phyloP scores from a whole-genome alignment of 1,140 invertebrate species.

The Trinorchestia longiramus region DNA sequence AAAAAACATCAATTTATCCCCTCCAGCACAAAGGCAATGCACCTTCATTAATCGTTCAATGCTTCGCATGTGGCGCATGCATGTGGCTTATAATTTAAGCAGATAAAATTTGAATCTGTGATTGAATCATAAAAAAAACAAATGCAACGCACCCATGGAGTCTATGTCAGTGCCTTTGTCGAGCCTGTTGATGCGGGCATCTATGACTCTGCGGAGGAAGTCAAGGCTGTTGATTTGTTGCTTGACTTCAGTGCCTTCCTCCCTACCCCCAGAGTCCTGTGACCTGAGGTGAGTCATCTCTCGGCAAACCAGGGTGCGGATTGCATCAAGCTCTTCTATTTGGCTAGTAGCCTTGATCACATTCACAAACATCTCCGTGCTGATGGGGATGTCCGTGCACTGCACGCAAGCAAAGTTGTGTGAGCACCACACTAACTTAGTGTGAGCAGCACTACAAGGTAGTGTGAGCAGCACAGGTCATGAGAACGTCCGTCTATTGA shows the following conservation, averaged over 20 bases:
- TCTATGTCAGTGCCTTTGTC: conserved; percentile 70
- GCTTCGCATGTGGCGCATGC: no score
- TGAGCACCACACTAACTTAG: no score
- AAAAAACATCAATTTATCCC: no score
- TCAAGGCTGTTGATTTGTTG: conserved; percentile 89
- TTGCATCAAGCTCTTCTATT: conserved; percentile 84
- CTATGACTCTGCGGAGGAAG: conserved; percentile 83
- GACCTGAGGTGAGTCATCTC: conserved; percentile 86
- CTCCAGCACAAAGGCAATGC: no score
- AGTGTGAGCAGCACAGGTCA: no score
- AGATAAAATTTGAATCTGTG: no score
- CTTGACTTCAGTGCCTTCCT: conserved; percentile 85
- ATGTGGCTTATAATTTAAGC: no score
- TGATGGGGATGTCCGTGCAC: conserved; percentile 82
- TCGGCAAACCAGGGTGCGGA: conserved; percentile 81
- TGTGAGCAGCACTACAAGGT: no score
- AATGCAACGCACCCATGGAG: conserved; percentile 65
- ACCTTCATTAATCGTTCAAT: no score
- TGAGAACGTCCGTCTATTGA: conserved; percentile 81
- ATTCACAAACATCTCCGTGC: conserved; percentile 85
- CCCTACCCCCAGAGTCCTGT: conserved; percentile 81
- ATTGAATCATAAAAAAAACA: neutral
- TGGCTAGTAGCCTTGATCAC: conserved; percentile 83
- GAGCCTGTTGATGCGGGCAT: conserved; percentile 77
- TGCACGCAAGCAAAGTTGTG: conserved; percentile 71